Conservation (phyloP, 2,888 invertebrate genomes). For the Nebria brevicollis region DNA sequence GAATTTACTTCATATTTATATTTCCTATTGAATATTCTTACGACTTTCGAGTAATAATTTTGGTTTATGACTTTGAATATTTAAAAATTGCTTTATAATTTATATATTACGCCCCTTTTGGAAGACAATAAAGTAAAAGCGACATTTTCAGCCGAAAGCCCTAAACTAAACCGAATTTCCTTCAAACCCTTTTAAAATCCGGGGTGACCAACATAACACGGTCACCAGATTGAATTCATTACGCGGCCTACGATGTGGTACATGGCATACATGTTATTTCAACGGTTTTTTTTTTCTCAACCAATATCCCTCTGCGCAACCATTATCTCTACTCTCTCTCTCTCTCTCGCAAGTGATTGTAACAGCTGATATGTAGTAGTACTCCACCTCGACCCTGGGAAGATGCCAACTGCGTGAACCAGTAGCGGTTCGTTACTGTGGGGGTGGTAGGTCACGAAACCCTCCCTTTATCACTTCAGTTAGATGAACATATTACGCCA, state of each 20-base stretch:
- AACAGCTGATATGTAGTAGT: conserved; percentile 36
- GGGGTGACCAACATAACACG: neutral
- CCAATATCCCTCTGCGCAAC: neutral
- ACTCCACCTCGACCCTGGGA: conserved; percentile 24
- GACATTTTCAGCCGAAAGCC: too few species aligned
- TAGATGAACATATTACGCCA: conserved; percentile 6
- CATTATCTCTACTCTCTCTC: neutral
- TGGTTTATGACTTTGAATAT: too few species aligned
- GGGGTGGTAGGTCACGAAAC: conserved; percentile 4
- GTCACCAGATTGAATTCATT: neutral
- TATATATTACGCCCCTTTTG: too few species aligned
- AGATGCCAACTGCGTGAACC: conserved; percentile 30
- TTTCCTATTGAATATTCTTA: too few species aligned
- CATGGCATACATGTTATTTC: neutral
- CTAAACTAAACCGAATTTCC: too few species aligned
- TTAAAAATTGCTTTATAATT: too few species aligned
- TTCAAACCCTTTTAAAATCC: neutral
- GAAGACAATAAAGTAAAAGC: too few species aligned
- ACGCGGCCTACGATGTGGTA: neutral
- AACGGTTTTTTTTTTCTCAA: neutral
- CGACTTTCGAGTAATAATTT: too few species aligned
- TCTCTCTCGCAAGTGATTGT: conserved; percentile 20
- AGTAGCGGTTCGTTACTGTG: conserved; percentile 23
- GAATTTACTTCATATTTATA: too few species aligned
- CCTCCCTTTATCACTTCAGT: neutral